Evolutionary conservation across 2,113 vertebrate genomes (phyloP), one percentile per base, ranked within the genome.

Genomic region (Psilopogon haemacephalus): DNA sequence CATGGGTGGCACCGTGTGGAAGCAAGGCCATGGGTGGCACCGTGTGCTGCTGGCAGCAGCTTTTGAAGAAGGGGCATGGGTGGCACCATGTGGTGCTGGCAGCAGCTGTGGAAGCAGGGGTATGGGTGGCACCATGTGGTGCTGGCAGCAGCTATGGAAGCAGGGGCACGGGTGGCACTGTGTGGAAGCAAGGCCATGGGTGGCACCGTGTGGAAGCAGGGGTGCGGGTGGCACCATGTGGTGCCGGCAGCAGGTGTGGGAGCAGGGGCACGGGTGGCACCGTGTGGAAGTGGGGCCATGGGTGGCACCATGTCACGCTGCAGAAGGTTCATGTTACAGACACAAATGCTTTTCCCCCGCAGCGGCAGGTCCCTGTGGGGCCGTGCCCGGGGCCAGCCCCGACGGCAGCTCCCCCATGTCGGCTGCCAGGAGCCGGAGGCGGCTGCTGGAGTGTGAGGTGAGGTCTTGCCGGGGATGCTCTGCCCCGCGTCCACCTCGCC

Each of bases 401-500:
- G 1, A 0, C 1, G 1, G 64, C 64, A 32, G 72, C 30, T 54
- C n/a, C 37, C 30, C 4, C 2, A 0, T 28, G 63, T 8, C 0
- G 0, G 20, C 11, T 5, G 14, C 60, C 8, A 15, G 19, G 74
- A 50, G 40, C 33, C 0, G 1, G 37, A 18, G 42, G 65, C 0
- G 1, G 14, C 40, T 55, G 92, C 40, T 14, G 83, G 90, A 92
- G 89, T 38, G 50, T 35, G 52, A 46, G 28, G 23, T 44, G 55
- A 50, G 28, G 23, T 48, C 13, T 8, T 32, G 70, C 48, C 1
- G 69, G 7, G 38, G 30, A 7, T 19, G 70, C 38, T 58, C 35
- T 75, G 65, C 32, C 28, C 85, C 4, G 44, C 4, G 0, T 3
- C 2, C 1, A 4, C 28, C n/a, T n/a, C 1, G 1, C 0, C 0